phyloP scores from a whole-genome alignment of 2,797 vertebrate genomes.

The Taenioides sp. region DNA sequence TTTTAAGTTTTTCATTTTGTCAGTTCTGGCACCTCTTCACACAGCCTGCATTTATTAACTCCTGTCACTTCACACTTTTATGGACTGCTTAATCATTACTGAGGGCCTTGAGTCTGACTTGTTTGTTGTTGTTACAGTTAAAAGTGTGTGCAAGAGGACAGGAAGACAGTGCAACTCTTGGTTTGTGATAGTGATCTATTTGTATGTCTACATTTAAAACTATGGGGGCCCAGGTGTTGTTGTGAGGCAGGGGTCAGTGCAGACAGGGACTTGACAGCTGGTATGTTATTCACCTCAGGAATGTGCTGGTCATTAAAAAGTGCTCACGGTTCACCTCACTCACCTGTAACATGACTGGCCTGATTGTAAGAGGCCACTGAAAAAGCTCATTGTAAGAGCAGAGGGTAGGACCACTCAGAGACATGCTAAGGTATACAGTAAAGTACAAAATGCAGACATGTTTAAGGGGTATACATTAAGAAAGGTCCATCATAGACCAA shows the following conservation, averaged over 20 bases:
- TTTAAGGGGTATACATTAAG: no score
- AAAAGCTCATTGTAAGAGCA: constrained; percentile 70
- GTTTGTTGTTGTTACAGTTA: constrained; percentile 2
- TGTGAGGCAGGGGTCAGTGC: constrained; percentile 48
- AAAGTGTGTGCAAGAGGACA: neutral
- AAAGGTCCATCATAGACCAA: no score
- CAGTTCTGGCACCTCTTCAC: constrained; percentile 1
- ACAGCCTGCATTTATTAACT: neutral
- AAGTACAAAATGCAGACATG: no score
- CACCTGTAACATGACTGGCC: constrained; percentile 66
- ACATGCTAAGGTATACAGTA: constrained; percentile 1
- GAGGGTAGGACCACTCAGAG: neutral
- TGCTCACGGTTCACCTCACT: constrained; percentile 73
- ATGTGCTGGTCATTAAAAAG: constrained; percentile 74
- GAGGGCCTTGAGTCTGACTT: neutral
- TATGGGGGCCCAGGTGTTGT: constrained; percentile 58
- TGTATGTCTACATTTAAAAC: constrained; percentile 26
- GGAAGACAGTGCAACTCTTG: constrained; percentile 1
- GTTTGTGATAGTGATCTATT: constrained; percentile 19
- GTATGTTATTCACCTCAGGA: constrained; percentile 75
- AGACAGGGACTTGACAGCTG: constrained; percentile 63
- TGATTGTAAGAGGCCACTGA: constrained; percentile 70
- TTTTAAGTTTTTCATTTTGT: constrained; percentile 10
- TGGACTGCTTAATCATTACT: neutral
- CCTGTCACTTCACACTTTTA: neutral